phyloP scores from a whole-genome alignment of 1,140 invertebrate species.

The Proales similis region DNA sequence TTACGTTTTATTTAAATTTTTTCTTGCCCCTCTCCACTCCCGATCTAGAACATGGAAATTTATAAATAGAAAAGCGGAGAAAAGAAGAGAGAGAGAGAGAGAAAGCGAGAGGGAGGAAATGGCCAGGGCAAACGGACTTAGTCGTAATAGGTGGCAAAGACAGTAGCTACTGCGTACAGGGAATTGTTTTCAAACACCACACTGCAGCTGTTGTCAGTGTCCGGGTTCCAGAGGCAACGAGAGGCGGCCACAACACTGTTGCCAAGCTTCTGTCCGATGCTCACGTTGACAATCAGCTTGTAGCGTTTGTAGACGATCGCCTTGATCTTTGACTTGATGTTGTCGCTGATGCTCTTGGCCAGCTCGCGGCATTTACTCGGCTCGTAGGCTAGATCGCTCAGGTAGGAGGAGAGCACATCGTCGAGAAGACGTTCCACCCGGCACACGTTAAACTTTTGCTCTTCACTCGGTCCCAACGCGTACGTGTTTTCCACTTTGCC shows the following conservation, averaged over 20 bases:
- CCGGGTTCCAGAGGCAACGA: conserved; percentile 16
- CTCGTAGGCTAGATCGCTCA: conserved; percentile 41
- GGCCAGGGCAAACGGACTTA: too few relatives aligned
- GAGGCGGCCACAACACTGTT: conserved; percentile 23
- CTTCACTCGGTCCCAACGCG: conserved; percentile 39
- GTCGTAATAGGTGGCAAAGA: conserved; percentile 35
- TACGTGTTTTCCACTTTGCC: conserved; percentile 41
- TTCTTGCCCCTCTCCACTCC: not conserved
- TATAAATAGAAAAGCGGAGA: not conserved
- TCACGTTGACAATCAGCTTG: conserved; percentile 33
- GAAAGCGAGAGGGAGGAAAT: too few relatives aligned
- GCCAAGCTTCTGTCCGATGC: conserved; percentile 26
- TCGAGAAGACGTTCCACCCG: conserved; percentile 41
- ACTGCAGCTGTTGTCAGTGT: conserved; percentile 33
- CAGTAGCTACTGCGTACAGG: conserved; percentile 22
- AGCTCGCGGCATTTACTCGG: conserved; percentile 23
- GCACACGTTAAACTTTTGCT: conserved; percentile 40
- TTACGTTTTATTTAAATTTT: not conserved
- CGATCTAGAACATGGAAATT: not conserved
- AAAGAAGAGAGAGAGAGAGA: not conserved
- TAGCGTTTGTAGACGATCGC: conserved; percentile 18
- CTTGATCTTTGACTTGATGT: conserved; percentile 23
- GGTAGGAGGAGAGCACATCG: conserved; percentile 40
- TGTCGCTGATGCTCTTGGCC: conserved; percentile 18
- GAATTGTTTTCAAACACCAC: conserved; percentile 29